Evolutionary conservation across 2,888 invertebrate genomes (phyloP), one percentile per base, ranked within the genome.

Genomic region (Adelognathus sp.): DNA sequence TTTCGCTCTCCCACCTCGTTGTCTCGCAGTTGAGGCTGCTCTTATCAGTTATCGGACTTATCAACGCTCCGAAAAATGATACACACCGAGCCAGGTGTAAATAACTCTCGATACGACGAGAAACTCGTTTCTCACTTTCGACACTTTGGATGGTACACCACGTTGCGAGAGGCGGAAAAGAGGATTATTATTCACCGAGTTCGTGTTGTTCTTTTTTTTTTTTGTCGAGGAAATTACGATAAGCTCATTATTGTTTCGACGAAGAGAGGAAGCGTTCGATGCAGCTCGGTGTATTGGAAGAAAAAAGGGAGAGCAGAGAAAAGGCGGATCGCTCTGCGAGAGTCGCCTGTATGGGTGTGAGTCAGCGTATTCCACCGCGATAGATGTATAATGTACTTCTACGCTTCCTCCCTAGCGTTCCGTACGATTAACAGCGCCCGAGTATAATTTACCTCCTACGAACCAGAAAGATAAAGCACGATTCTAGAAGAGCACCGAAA

Each of bases 401-500:
- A 54, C 29, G 64, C 24, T 66, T 61, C 54, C 71, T 29, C 70
- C 44, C 52, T 58, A n/a, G n/a, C 31, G n/a, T 46, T 61, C 70
- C 66, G 21, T 29, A 18, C 31, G 46, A 29, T 69, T 61, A 61
- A 24, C 14, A 44, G 50, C 41, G 60, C 50, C n/a, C 60, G 9
- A 71, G 74, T 74, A 75, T 66, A 79, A 79, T 75, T 79, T 75
- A 56, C 46, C 66, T 79, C 54, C 71, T 71, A 3, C 70, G 70
- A 75, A 70, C 61, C 70, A 66, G 74, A 74, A 74, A 79, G 79
- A 79, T 79, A 79, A 79, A 79, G 74, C 79, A 79, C 75, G 71
- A 70, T 74, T 74, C 75, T 18, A 67, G 74, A 54, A 52, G 63
- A 66, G 56, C 69, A 67, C 61, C 61, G 58, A 64, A 74, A 69